phyloP scores from a whole-genome alignment of 2,888 invertebrate species.

The Drosophila picticornis region DNA sequence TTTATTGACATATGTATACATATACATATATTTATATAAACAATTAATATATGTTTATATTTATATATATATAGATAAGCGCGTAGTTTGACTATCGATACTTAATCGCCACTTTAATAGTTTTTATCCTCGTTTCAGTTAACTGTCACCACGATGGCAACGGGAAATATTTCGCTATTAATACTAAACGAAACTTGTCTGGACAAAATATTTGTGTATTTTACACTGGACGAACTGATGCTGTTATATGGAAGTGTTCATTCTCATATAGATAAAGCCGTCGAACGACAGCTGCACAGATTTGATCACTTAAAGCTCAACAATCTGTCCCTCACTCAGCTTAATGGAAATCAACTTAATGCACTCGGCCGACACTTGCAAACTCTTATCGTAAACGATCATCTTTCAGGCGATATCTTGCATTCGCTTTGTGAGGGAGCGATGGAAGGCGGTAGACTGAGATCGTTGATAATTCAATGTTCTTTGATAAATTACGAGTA shows the following conservation, averaged over 20 bases:
- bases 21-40: background rate
- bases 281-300: background rate
- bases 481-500: conserved; percentile 26
- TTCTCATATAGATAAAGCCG: background rate
- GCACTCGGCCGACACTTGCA: background rate
- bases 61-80: background rate
- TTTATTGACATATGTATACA: background rate
- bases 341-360: background rate
- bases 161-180: background rate
- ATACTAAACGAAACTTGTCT: background rate
- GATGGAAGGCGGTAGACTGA: conserved; percentile 26
- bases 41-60: background rate
- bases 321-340: background rate
- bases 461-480: conserved; percentile 49
- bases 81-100: background rate
- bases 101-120: background rate
- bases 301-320: background rate
- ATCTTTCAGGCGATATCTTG: conserved; percentile 63
- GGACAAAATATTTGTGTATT: background rate
- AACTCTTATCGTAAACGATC: conserved; percentile 47
- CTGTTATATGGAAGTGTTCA: background rate
- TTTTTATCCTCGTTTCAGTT: background rate
- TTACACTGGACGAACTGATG: background rate
- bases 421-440: conserved; percentile 42
- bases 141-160: background rate